A percentile compares a stretch with the other conserved stretches of the same genome.
Evolutionary conservation across 2,888 invertebrate genomes (phyloP).

Genomic region (Notodonta ziczac): DNA sequence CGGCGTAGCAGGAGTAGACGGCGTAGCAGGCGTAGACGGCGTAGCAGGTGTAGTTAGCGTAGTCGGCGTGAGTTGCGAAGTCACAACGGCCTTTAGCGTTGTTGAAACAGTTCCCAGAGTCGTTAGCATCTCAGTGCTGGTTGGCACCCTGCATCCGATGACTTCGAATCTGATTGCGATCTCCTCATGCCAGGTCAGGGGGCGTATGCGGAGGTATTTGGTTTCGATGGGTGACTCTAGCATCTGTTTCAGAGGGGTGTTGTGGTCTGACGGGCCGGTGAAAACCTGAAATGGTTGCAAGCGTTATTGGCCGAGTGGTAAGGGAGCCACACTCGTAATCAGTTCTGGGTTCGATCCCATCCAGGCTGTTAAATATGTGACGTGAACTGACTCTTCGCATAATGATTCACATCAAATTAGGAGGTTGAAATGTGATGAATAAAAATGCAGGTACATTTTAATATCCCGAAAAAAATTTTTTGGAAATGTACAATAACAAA

Average conservation of each 20-base stretch:
- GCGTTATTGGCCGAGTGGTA: background rate
- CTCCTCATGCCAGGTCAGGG: constrained; percentile 86
- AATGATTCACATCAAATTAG: too few relatives aligned
- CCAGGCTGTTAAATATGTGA: too few relatives aligned
- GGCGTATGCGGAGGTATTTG: constrained; percentile 86
- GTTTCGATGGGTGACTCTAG: constrained; percentile 88
- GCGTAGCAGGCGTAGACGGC: background rate
- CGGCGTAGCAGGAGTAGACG: constrained; percentile 7
- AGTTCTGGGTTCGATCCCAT: too few relatives aligned
- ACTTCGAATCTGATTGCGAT: constrained; percentile 85
- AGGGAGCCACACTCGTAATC: too few relatives aligned
- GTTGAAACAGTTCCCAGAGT: background rate
- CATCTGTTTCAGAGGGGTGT: constrained; percentile 81
- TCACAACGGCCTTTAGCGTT: background rate
- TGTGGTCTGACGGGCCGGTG: constrained; percentile 86
- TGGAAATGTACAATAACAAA: too few relatives aligned
- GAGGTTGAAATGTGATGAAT: too few relatives aligned
- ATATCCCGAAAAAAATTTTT: too few relatives aligned
- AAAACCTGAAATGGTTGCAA: constrained; percentile 69
- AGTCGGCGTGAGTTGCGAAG: constrained; percentile 2
- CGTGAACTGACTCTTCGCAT: too few relatives aligned
- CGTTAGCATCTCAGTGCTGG: background rate
- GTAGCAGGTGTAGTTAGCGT: constrained; percentile 4
- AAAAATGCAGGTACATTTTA: too few relatives aligned
- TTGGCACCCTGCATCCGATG: constrained; percentile 1